A percentile compares a stretch with the other conserved stretches of the same genome.
phyloP scores from a whole-genome alignment of 2,113 vertebrate species.

The Emydura subglobosa region DNA sequence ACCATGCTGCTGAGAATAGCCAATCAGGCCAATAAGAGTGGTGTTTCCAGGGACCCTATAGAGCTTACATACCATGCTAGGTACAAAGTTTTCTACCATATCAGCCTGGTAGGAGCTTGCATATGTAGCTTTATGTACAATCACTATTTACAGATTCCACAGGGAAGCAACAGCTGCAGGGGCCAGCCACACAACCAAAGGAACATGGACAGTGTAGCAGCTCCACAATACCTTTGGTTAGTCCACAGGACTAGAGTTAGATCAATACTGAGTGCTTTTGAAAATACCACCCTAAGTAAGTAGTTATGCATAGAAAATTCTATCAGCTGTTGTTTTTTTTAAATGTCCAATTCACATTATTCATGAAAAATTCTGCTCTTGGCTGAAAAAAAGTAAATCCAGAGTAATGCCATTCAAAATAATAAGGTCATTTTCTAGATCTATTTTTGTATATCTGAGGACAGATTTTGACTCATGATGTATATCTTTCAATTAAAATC shows the following conservation, averaged over 20 bases:
- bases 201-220: not conserved
- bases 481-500: not conserved
- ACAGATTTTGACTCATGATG: not conserved
- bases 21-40: not conserved
- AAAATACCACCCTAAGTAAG: not conserved
- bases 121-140: not conserved
- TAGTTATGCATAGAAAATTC: not conserved
- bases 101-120: not conserved
- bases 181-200: not conserved
- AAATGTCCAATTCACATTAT: not conserved
- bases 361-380: not conserved
- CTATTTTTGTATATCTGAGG: not conserved
- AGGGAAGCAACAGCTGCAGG: not conserved
- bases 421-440: not conserved
- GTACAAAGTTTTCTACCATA: not conserved
- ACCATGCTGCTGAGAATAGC: accelerated
- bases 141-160: not conserved
- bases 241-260: not conserved
- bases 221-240: not conserved
- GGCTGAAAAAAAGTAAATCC: not conserved
- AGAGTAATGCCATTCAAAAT: not conserved
- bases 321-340: not conserved
- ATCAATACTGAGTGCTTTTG: not conserved
- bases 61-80: not conserved
- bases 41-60: not conserved